Base-by-base conservation (phyloP, 2,113 vertebrate species). In the Otocyon megalotis region DNA sequence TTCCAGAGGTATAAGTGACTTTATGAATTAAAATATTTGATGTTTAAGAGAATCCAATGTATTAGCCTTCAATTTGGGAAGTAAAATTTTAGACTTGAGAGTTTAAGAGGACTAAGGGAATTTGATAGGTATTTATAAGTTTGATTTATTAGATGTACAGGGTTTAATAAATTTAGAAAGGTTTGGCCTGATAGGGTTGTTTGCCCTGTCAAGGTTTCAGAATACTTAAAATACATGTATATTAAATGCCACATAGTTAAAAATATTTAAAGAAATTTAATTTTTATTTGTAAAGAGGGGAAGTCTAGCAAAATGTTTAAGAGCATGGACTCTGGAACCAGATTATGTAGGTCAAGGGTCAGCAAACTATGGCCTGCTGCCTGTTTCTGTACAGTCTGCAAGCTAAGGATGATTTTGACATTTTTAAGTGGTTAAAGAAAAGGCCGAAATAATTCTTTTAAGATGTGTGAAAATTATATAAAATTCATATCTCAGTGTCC, bases 11-110 rank as follows among this genome's bases (percentile, higher is more conserved):
- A 8, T 84, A 76, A 54, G 48, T 69, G 85, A 77, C 50, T 35
- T 67, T 24, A 62, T 56, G 71, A 89, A 48, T 88, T 67, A 60
- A 83, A 95, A 88, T 76, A 19, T 82, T 83, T 62, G 67, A 30
- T 37, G 16, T 67, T 88, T 65, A 71, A 96, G 79, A 53, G 24
- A 93, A 54, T 72, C 72, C 71, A 17, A 65, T 83, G 7, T 48
- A 50, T 86, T 35, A 72, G 30, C 10, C 48, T 79, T 65, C 56
- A 54, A 32, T 86, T 63, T 72, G 22, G 56, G 74, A 86, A 71
- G 63, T 94, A 72, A 86, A 50, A 50, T 79, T 90, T 93, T 90
- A 89, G 60, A 56, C 2, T 71, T 96, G 60, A 50, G 65, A 90
- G 69, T 93, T 96, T 54, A 81, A 80, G 48, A 81, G 1, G 48